phyloP scores from a whole-genome alignment of 2,797 vertebrate species.

The Mionectes olivaceus region DNA sequence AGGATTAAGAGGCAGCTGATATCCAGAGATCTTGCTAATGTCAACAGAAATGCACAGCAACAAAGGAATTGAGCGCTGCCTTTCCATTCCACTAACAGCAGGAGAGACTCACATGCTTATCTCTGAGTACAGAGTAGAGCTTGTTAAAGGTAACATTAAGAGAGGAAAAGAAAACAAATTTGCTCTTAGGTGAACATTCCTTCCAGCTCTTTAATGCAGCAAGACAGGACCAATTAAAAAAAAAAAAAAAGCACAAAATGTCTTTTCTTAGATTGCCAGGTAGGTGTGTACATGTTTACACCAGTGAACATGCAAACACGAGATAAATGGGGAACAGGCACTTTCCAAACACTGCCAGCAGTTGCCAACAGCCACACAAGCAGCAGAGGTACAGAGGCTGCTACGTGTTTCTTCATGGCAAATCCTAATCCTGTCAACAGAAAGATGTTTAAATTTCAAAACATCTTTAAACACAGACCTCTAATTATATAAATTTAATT shows the following conservation, averaged over 20 bases:
- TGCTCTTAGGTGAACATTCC: background rate
- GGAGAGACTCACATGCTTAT: background rate
- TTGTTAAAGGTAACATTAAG: background rate
- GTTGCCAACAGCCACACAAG: background rate
- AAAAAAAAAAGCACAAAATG: background rate
- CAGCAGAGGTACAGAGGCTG: background rate
- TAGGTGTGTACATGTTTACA: background rate
- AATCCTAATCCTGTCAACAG: background rate
- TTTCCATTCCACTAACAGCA: accelerated
- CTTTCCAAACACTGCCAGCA: background rate
- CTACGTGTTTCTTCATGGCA: accelerated
- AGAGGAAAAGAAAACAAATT: background rate
- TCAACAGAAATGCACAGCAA: background rate
- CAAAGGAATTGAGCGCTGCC: background rate
- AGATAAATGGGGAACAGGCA: background rate
- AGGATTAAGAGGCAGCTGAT: background rate
- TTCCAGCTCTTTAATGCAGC: background rate
- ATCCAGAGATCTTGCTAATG: background rate
- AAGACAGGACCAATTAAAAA: background rate
- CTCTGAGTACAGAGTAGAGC: background rate
- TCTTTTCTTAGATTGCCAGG: background rate
- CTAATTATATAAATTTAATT: background rate
- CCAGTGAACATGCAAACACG: background rate
- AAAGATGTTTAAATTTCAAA: background rate
- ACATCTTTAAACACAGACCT: background rate